Evolutionary conservation across 2,113 vertebrate species (phyloP).

Genomic region (Phylloscopus trochiloides): DNA sequence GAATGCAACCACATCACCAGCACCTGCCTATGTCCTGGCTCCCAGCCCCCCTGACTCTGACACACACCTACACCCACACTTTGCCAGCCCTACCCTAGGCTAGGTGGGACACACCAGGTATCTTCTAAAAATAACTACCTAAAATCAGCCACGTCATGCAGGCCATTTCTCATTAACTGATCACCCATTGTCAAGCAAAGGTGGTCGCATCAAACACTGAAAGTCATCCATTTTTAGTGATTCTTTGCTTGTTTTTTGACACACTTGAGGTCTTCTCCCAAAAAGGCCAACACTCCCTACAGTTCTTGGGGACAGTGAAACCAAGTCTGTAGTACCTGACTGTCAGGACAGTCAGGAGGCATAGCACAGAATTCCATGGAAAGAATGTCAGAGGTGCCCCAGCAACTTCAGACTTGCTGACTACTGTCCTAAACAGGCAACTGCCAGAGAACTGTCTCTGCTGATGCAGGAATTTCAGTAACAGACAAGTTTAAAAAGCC

Average conservation of each 20-base stretch:
- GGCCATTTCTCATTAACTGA: neutral
- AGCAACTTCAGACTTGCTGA: neutral
- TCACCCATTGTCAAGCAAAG: neutral
- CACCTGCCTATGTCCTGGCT: neutral
- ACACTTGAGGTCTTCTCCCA: neutral
- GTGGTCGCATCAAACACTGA: neutral
- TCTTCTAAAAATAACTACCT: neutral
- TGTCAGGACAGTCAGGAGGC: neutral
- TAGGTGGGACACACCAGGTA: neutral
- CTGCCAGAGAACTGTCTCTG: neutral
- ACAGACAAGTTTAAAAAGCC: neutral
- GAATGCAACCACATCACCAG: neutral
- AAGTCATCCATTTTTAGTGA: neutral
- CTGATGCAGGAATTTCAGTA: neutral
- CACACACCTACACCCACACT: neutral
- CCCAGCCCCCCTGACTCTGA: neutral
- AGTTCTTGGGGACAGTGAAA: neutral
- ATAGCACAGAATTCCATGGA: neutral
- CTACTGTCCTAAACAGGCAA: neutral
- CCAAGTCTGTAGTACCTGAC: neutral
- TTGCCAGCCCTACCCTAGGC: neutral
- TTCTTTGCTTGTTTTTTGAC: neutral
- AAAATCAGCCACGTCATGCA: neutral
- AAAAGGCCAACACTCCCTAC: neutral
- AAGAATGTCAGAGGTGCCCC: neutral